A percentile compares a stretch with the other conserved stretches of the same genome.
Conservation (phyloP, 2,797 vertebrate genomes). For the Oreochromis grahami region DNA sequence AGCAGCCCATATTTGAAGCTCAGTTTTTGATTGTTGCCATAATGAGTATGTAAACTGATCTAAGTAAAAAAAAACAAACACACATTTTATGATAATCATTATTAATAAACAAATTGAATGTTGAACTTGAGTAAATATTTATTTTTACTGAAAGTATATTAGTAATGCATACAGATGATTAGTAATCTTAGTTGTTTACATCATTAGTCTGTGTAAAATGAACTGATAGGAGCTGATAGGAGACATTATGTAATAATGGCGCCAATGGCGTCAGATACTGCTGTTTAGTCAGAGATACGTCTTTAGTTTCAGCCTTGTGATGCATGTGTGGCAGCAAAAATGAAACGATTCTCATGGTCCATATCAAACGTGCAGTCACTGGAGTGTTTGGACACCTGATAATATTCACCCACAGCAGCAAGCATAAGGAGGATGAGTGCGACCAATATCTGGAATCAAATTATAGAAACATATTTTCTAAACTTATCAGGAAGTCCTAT, state of each 20-base stretch:
- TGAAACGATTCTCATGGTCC: background rate
- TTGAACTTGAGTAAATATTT: background rate
- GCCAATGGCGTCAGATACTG: background rate
- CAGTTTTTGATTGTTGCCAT: background rate
- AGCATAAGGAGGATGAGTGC: background rate
- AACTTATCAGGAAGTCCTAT: background rate
- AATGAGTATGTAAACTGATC: background rate
- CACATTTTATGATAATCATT: background rate
- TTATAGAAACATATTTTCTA: background rate
- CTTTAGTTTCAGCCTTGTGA: background rate
- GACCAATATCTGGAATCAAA: background rate
- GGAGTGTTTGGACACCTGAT: background rate
- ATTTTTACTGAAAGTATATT: background rate
- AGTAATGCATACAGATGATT: background rate
- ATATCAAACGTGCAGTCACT: background rate
- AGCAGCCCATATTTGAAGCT: background rate
- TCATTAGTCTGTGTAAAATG: background rate
- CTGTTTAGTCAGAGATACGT: background rate
- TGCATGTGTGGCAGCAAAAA: background rate
- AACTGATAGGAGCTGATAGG: background rate
- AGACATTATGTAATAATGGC: background rate
- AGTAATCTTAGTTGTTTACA: background rate
- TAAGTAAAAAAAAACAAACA: fast-evolving
- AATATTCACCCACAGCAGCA: background rate
- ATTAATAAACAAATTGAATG: background rate